Conservation (phyloP, 2,113 vertebrate genomes). For the Chloroceryle aenea region DNA sequence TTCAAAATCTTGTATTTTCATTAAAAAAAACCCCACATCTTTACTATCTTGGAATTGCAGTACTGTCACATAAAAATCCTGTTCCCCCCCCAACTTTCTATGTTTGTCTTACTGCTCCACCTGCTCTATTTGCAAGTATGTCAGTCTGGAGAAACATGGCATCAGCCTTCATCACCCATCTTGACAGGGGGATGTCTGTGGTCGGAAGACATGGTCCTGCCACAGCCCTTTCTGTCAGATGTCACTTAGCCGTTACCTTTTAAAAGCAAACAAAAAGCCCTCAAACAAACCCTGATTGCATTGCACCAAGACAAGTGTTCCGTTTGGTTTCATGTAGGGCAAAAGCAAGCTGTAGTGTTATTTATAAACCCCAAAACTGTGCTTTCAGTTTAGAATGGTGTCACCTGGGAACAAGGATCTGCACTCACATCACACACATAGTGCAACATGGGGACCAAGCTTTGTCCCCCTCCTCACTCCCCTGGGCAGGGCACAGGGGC, state of each 20-base stretch:
- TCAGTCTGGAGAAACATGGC: neutral
- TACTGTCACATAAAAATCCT: neutral
- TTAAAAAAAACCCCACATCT: accelerated
- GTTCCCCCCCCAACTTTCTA: neutral
- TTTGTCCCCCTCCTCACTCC: too few relatives aligned
- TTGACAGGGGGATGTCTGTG: neutral
- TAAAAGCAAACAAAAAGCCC: neutral
- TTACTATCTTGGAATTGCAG: neutral
- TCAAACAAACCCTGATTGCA: neutral
- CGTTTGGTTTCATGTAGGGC: neutral
- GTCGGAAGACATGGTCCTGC: neutral
- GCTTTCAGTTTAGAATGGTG: neutral
- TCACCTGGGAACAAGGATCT: neutral
- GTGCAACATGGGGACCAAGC: neutral
- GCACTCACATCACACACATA: accelerated
- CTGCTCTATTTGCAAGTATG: neutral
- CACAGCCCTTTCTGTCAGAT: neutral
- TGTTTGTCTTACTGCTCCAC: neutral
- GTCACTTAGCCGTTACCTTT: neutral
- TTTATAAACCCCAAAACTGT: neutral
- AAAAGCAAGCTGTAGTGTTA: neutral
- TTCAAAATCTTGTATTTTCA: neutral
- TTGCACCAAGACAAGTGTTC: neutral
- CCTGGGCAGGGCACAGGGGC: neutral
- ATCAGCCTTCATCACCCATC: neutral